Conservation (phyloP, 2,113 vertebrate species). For the Pavo muticus region DNA sequence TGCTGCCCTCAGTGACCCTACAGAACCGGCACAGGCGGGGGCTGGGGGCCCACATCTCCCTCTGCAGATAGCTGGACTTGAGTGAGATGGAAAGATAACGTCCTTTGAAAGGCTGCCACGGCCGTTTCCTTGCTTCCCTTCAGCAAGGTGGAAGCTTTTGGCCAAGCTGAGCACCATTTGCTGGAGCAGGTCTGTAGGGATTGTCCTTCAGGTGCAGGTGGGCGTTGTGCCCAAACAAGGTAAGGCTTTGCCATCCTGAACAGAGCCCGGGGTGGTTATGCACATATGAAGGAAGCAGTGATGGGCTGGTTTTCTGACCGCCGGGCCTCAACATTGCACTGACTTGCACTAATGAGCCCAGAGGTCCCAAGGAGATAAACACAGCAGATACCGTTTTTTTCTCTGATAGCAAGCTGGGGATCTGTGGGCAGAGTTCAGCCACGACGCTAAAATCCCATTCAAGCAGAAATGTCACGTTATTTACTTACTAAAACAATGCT, state of each 20-base stretch:
- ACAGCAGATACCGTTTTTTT: background rate
- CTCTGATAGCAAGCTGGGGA: background rate
- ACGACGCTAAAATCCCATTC: conserved; percentile 18
- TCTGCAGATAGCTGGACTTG: accelerated
- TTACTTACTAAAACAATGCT: conserved; percentile 73
- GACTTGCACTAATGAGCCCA: background rate
- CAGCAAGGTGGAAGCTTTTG: background rate
- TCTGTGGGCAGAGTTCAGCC: background rate
- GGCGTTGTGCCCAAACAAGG: accelerated
- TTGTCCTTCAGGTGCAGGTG: background rate
- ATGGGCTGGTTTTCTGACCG: background rate
- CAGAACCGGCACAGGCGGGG: accelerated
- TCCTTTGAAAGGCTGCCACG: background rate
- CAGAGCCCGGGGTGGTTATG: accelerated
- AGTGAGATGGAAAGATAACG: background rate
- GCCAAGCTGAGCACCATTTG: background rate
- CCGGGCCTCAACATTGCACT: background rate
- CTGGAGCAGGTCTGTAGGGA: background rate
- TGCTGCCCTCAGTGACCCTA: background rate
- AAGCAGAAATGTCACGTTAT: conserved; percentile 54
- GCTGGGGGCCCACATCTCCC: background rate
- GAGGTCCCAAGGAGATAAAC: conserved; percentile 2
- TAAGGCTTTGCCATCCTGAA: background rate
- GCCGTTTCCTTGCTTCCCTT: background rate
- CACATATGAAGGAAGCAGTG: accelerated